phyloP scores from a whole-genome alignment of 2,797 vertebrate species.

The Sphenodon punctatus region DNA sequence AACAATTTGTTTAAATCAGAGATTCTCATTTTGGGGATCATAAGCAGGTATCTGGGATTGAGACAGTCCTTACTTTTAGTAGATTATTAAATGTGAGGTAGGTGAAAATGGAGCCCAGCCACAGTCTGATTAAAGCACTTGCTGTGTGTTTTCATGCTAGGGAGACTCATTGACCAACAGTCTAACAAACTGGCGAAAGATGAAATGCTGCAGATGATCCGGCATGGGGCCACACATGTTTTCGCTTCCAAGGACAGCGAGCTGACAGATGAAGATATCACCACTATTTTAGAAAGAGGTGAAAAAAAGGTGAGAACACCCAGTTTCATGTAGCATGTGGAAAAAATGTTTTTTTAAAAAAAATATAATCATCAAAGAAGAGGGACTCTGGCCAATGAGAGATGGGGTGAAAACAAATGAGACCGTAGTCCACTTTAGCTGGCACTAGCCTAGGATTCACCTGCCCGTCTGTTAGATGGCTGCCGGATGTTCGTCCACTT shows the following conservation, averaged over 20 bases:
- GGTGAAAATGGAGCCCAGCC: neutral
- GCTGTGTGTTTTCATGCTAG: constrained; percentile 63
- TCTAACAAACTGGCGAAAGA: constrained; percentile 88
- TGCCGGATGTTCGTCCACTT: too few relatives aligned
- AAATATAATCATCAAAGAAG: neutral
- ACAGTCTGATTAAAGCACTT: neutral
- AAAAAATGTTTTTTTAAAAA: neutral
- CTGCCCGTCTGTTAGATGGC: too few relatives aligned
- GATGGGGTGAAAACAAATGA: neutral
- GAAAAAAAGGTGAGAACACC: constrained; percentile 84
- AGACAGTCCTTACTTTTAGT: neutral
- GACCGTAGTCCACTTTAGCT: too few relatives aligned
- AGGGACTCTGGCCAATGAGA: neutral
- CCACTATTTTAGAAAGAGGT: constrained; percentile 85
- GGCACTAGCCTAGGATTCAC: too few relatives aligned
- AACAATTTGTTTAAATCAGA: neutral
- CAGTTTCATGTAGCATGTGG: neutral
- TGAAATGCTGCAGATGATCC: constrained; percentile 91
- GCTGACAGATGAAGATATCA: constrained; percentile 87
- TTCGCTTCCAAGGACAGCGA: constrained; percentile 89
- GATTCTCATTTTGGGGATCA: neutral
- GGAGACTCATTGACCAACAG: constrained; percentile 87
- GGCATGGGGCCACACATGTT: constrained; percentile 86
- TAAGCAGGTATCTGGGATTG: neutral
- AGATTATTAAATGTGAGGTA: neutral